Evolutionary conservation across 2,113 vertebrate genomes (phyloP), one percentile per base, ranked within the genome.

Genomic region (Rhinolophus sinicus): DNA sequence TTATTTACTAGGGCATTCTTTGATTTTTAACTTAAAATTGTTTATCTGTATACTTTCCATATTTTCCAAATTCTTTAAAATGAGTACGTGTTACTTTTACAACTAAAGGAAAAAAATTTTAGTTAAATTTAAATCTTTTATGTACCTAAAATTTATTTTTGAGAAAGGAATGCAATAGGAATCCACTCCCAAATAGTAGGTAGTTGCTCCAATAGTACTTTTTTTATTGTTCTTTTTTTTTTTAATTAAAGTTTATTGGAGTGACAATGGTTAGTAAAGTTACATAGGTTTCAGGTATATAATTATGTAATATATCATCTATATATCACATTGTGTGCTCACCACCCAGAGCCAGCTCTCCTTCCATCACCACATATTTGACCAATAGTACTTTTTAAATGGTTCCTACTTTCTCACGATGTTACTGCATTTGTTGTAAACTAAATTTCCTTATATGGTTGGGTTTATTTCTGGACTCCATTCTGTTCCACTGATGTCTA

Each of bases 61-160:
- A 76, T 76, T 62, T 69, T 76, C 76, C 40, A 76, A 80, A 65
- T 80, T 56, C 75, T 96, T 93, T 69, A 69, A 95, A 95, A 67
- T 70, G 69, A 67, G 5, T n/a, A 69, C 84, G n/a, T 90, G 26
- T 26, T 87, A 93, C n/a, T 87, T 90, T 93, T 82, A 86, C 33
- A 62, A 81, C 28, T 62, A 76, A 67, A 15, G 40, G 70, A 92
- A 64, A 75, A 60, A 18, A 3, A 62, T 64, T 88, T 16, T 24
- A 50, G 44, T 94, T 84, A 83, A 10, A 47, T 50, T 93, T 93
- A 93, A 93, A 90, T 90, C 19, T 90, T 81, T 90, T 47, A 81
- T 35, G 13, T 24, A 80, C 28, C 18, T 80, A 86, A 77, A 90
- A 64, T 76, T 93, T 76, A 93, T 83, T 87, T 93, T 87, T 82